Conservation (phyloP, 2,113 vertebrate species). For the Salvelinus sp. region DNA sequence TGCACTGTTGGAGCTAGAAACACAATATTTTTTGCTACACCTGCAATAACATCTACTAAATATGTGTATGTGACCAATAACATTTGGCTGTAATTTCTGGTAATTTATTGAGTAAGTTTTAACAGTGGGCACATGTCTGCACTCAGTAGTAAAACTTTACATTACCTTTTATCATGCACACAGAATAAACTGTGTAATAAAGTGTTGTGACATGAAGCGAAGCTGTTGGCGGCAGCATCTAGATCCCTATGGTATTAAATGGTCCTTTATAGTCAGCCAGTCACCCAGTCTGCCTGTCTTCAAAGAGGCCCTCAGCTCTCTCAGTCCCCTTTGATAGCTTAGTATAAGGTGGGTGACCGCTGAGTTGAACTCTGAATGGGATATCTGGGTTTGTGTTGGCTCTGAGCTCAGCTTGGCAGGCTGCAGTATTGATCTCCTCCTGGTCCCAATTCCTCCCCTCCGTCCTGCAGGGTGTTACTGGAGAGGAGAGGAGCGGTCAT, state of each 20-base stretch:
- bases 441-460: background rate
- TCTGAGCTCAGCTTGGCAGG: slow-evolving; percentile 29
- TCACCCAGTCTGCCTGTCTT: background rate
- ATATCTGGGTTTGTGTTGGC: slow-evolving; percentile 50
- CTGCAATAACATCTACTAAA: no score
- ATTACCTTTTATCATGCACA: slow-evolving; percentile 28
- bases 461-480: slow-evolving; percentile 37
- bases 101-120: slow-evolving; percentile 24
- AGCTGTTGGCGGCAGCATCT: slow-evolving; percentile 24
- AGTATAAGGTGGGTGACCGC: slow-evolving; percentile 4
- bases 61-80: no score
- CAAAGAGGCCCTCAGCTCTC: background rate
- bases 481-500: slow-evolving; percentile 24
- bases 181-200: slow-evolving; percentile 52
- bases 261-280: background rate
- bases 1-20: no score
- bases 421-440: slow-evolving; percentile 5
- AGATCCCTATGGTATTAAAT: slow-evolving; percentile 29
- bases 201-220: slow-evolving; percentile 31
- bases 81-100: slow-evolving; percentile 13
- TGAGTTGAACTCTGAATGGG: slow-evolving; percentile 29
- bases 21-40: no score
- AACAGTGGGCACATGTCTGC: slow-evolving; percentile 18
- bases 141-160: slow-evolving; percentile 44
- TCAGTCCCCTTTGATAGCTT: slow-evolving; percentile 10